Evolutionary conservation across 1,140 invertebrate genomes (phyloP), one percentile per base, ranked within the genome.

Genomic region (Pinna nobilis): DNA sequence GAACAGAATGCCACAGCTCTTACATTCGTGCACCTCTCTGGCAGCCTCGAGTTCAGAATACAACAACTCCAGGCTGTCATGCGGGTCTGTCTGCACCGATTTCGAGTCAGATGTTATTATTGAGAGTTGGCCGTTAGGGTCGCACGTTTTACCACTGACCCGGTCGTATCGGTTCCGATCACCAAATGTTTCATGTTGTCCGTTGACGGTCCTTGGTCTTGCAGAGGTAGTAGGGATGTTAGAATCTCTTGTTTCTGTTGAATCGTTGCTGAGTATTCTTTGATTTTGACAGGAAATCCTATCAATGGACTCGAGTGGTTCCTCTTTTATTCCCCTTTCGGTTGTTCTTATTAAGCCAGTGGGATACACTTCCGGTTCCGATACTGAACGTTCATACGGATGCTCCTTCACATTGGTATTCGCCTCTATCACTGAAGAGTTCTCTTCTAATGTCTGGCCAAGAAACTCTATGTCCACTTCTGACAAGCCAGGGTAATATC

Each of bases 1-100:
- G 41, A 66, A 73, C 25, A 59, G 28, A 13, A 73, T 73, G 18
- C 55, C 23, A 73, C 70, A 73, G 63, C 37, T 50, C 30, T 66
- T 73, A 37, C 70, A 73, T 35, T 65, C 70, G 32, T 66, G 63
- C 18, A 73, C 41, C 32, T 65, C 37, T 25, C 63, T 55, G 3
- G 50, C n/a, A 15, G 33, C 44, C 25, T 65, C 51, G 30, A 66
- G 28, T 23, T 73, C 53, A 11, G 41, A 66, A 4, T 66, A 55
- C 13, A 66, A 15, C 25, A 51, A 49, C 11, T 66, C 51, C 0
- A 25, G 47, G 30, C 66, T 49, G 4, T 30, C 18, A 4, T 39
- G 20, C 6, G 28, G 35, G 2, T 37, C 51, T 13, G 61, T 66
- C 30, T 73, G 70, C 2, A 59, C 32, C 32, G 30, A n/a, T 32